Base-by-base conservation (phyloP, 2,888 invertebrate species). In the Reticulitermes lucifugus region DNA sequence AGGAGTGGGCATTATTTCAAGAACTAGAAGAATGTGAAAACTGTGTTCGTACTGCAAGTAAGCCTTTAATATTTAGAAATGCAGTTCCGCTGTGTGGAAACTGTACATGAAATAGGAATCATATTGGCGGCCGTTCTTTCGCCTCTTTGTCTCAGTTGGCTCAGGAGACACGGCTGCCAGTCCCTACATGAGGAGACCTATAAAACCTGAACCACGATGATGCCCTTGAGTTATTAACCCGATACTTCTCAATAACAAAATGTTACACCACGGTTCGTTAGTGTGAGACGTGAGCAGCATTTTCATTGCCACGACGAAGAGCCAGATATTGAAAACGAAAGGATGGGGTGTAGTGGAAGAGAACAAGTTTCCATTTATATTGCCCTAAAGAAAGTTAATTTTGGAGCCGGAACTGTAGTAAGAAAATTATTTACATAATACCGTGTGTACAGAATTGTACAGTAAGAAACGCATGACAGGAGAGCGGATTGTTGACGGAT, bases 161-260 rank as follows among this genome's bases (percentile, higher is more conserved):
- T 55, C 55, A 18, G 55, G 46, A 18, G 55, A 14, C 55, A 55
- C 4, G 14, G 55, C 55, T 55, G 55, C n/a, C 65, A 65, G n/a
- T 65, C 65, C 65, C n/a, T 14, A 14, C n/a, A 9, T 6, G 5
- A 65, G n/a, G 65, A 65, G 65, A 65, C 25, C 65, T 25, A 73
- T 41, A 73, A 73, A 35, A 73, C 0, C 29, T 73, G 21, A 73
- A 73, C 41, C 6, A 73, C 35, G 41, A 73, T n/a, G 43, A 46
- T 46, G 77, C 46, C 77, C 77, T 77, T 77, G 77, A 46, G 51
- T 10, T 5, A 46, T 43, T 46, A 77, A 77, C 77, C 46, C 77
- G 77, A 46, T 46, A 77, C 77, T 18, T 29, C 46, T 77, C 77
- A 77, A 77, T 77, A 46, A 77, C n/a, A 46, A 77, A 77, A 2